Evolutionary conservation across 1,140 invertebrate genomes (phyloP).

Genomic region (Pomacea maculata): DNA sequence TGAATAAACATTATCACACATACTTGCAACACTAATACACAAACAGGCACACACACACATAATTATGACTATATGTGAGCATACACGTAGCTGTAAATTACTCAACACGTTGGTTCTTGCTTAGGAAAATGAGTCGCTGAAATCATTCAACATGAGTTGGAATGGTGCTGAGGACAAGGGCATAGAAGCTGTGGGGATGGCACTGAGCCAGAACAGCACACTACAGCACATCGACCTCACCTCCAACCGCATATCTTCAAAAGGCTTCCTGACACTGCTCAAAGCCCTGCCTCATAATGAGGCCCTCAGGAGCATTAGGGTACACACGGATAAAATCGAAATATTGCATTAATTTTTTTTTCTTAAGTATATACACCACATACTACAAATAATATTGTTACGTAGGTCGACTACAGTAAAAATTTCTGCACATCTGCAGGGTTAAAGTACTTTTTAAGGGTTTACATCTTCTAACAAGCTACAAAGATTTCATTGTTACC

Average conservation of each 20-base stretch:
- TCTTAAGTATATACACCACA: no score
- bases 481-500: no score
- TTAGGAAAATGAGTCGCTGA: constrained; percentile 55
- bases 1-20: neutral
- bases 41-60: neutral
- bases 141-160: constrained; percentile 53
- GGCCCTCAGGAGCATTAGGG: constrained; percentile 45
- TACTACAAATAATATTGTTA: no score
- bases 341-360: no score
- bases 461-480: no score
- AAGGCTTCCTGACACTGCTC: constrained; percentile 49
- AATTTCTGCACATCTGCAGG: no score
- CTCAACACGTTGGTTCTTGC: neutral
- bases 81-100: neutral
- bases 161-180: constrained; percentile 59
- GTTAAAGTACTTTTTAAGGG: no score
- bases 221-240: constrained; percentile 54
- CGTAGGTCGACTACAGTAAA: no score
- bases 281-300: constrained; percentile 53
- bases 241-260: constrained; percentile 51
- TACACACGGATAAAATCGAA: neutral
- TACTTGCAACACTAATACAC: neutral
- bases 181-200: constrained; percentile 42
- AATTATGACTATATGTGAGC: neutral
- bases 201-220: constrained; percentile 45